These are phyloP conservation scores for Dallia pectoralis DNA, from an alignment of 2,797 vertebrate genomes.

Conservation along the genomic window DNA sequence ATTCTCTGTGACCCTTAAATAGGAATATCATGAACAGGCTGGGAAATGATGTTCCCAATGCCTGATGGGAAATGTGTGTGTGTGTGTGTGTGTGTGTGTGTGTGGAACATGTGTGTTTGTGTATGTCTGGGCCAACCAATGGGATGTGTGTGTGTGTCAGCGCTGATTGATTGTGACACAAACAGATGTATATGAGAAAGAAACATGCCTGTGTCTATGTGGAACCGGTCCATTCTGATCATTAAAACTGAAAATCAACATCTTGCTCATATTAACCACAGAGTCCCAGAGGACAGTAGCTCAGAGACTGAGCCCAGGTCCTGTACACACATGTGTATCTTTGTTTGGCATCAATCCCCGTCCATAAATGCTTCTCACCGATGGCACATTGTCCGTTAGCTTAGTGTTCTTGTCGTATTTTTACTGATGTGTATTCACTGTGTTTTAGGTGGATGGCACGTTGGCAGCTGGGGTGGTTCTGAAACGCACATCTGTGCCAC, in stretches of 20 bases:
- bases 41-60: slow-evolving; percentile 68
- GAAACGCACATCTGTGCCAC: background rate
- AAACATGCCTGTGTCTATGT: slow-evolving; percentile 56
- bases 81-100: slow-evolving; percentile 25
- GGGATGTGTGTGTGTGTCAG: slow-evolving; percentile 46
- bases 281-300: slow-evolving; percentile 44
- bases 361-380: slow-evolving; percentile 33
- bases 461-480: background rate
- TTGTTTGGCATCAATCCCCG: slow-evolving; percentile 50
- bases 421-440: background rate
- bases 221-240: slow-evolving; percentile 48
- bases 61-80: slow-evolving; percentile 52
- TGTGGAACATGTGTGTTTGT: slow-evolving; percentile 3
- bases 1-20: slow-evolving; percentile 77
- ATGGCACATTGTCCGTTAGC: background rate
- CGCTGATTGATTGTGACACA: slow-evolving; percentile 68
- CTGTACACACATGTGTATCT: slow-evolving; percentile 43
- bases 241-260: slow-evolving; percentile 68
- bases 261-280: slow-evolving; percentile 60
- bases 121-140: slow-evolving; percentile 4
- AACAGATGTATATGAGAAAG: slow-evolving; percentile 65
- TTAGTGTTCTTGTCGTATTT: background rate
- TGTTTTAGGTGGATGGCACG: background rate
- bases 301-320: slow-evolving; percentile 18
- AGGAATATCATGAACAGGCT: slow-evolving; percentile 72